These are phyloP conservation scores for Asteroscopus sphinx DNA, from an alignment of 2,888 invertebrate species.

Conservation along the genomic window DNA sequence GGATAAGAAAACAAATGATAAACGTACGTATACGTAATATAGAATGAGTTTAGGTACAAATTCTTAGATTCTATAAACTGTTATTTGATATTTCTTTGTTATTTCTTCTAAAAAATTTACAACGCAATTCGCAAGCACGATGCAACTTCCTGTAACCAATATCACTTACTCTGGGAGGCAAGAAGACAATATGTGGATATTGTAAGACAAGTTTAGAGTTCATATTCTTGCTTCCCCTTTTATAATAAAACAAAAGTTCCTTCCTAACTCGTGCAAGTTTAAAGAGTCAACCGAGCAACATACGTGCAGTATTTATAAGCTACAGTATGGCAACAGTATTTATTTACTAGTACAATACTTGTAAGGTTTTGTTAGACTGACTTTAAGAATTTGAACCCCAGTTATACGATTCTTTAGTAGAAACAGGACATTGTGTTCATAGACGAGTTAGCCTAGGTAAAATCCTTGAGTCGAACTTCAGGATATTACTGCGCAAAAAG, in stretches of 20 bases:
- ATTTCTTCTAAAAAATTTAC: background rate
- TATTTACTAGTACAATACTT: slow-evolving; percentile 12
- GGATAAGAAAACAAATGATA: too few relatives aligned
- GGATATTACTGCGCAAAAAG: too few relatives aligned
- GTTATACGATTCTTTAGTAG: too few relatives aligned
- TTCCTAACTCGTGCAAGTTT: slow-evolving; percentile 30
- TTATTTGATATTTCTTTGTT: background rate
- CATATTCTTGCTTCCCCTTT: slow-evolving; percentile 4
- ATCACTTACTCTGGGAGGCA: background rate
- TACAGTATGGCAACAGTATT: slow-evolving; percentile 21
- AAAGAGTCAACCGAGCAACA: slow-evolving; percentile 35
- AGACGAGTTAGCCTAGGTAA: too few relatives aligned
- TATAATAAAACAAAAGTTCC: slow-evolving; percentile 37
- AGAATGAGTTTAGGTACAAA: too few relatives aligned
- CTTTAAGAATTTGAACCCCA: slow-evolving; percentile 7
- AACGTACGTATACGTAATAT: too few relatives aligned
- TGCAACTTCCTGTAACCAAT: background rate
- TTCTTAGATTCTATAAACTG: too few relatives aligned
- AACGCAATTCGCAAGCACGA: background rate
- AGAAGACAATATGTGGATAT: slow-evolving; percentile 5
- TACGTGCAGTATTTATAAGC: slow-evolving; percentile 38
- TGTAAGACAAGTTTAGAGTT: slow-evolving; percentile 4
- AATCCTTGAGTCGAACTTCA: too few relatives aligned
- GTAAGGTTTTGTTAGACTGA: slow-evolving; percentile 12
- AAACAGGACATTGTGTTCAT: too few relatives aligned